A percentile compares a stretch with the other conserved stretches of the same genome.
phyloP scores from a whole-genome alignment of 2,888 invertebrate species.

The Crematogaster levior region DNA sequence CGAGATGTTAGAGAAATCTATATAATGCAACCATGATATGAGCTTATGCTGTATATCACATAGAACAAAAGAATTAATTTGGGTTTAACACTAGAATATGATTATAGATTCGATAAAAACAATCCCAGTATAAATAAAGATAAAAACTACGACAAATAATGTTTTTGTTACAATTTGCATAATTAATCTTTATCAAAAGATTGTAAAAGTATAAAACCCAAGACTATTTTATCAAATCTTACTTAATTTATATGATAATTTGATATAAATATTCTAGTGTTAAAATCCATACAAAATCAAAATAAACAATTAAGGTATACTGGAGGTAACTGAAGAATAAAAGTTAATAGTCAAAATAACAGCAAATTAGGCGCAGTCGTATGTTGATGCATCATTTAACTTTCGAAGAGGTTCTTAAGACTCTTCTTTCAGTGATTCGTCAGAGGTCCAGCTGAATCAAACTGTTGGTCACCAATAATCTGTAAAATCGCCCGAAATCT shows the following conservation, averaged over 20 bases:
- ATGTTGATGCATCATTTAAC: slow-evolving; percentile 23
- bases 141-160: slow-evolving; percentile 14
- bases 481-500: neutral
- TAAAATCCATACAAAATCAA: neutral
- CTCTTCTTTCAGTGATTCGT: neutral
- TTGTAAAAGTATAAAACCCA: neutral
- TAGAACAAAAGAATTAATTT: neutral
- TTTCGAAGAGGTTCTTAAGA: neutral
- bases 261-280: neutral
- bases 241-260: neutral
- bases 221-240: neutral
- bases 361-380: slow-evolving; percentile 38
- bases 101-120: neutral
- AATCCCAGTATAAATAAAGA: neutral
- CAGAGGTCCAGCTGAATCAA: neutral
- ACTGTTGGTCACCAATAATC: neutral
- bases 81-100: slow-evolving; percentile 5
- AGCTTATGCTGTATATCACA: slow-evolving; percentile 39
- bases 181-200: slow-evolving; percentile 21
- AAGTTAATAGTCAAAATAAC: neutral
- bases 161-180: neutral
- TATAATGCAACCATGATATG: slow-evolving; percentile 20
- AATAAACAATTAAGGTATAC: neutral
- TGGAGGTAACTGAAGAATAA: neutral
- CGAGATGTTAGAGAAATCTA: slow-evolving; percentile 25